These are phyloP conservation scores for Coecobrya sp. DNA, from an alignment of 2,888 invertebrate genomes.

Conservation along the genomic window DNA sequence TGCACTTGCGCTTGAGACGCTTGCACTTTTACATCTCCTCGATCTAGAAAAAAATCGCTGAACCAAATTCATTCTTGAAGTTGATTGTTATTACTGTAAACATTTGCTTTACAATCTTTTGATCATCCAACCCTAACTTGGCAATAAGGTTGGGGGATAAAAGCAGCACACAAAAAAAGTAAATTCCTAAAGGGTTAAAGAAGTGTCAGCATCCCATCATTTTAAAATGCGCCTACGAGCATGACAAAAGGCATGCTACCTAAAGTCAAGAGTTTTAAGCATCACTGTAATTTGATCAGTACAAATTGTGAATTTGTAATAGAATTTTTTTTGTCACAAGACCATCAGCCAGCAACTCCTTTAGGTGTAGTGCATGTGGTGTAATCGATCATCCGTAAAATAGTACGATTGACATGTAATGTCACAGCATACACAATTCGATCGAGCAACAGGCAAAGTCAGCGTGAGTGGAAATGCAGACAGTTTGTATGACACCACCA, in stretches of 20 bases:
- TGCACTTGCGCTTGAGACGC: not conserved
- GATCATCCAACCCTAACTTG: constrained; percentile 60
- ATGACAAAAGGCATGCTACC: not conserved
- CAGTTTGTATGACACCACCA: constrained; percentile 22
- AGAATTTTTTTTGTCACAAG: constrained; percentile 35
- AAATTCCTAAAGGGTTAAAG: not conserved
- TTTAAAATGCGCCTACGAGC: not conserved
- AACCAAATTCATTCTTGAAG: not conserved
- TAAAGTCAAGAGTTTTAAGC: not conserved
- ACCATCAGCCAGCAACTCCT: not conserved
- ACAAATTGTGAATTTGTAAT: constrained; percentile 47
- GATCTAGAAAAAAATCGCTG: not conserved
- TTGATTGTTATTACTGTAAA: too few species aligned
- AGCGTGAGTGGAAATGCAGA: not conserved
- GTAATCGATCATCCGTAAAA: constrained; percentile 51
- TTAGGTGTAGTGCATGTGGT: not conserved
- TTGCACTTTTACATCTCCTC: too few species aligned
- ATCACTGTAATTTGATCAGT: not conserved
- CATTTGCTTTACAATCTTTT: not conserved
- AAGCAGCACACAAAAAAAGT: not conserved
- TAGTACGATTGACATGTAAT: constrained; percentile 8
- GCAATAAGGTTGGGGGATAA: constrained; percentile 10
- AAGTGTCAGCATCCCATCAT: not conserved
- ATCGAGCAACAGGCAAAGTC: not conserved
- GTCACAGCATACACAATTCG: constrained; percentile 1